A percentile compares a stretch with the other conserved stretches of the same genome.
Conservation (phyloP, 1,140 invertebrate genomes). For the Drosophila kohkoa region DNA sequence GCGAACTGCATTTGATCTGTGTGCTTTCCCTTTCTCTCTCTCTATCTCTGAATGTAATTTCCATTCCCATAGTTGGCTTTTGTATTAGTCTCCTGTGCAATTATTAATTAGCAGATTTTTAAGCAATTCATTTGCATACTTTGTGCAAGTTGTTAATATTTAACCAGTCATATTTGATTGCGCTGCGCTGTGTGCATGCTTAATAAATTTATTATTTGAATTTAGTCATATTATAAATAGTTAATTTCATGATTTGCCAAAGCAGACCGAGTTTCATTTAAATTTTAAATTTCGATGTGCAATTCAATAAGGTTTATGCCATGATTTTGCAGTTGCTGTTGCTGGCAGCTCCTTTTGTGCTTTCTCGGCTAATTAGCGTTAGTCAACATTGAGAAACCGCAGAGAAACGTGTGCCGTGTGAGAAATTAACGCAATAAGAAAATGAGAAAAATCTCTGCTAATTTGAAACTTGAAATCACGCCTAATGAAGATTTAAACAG, state of each 20-base stretch:
- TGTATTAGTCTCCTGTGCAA: constrained; percentile 2
- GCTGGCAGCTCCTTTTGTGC: background rate
- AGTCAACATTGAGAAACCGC: constrained; percentile 49
- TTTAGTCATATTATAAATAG: constrained; percentile 18
- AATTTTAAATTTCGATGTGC: background rate
- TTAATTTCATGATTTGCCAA: constrained; percentile 5
- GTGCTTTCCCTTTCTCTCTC: constrained; percentile 1
- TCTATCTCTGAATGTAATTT: background rate
- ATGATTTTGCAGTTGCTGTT: background rate
- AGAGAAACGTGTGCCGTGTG: constrained; percentile 46
- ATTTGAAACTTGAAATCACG: constrained; percentile 56
- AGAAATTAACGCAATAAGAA: constrained; percentile 47
- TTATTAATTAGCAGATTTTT: constrained; percentile 23
- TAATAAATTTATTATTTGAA: constrained; percentile 31
- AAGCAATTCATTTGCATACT: constrained; percentile 39
- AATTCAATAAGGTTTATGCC: background rate
- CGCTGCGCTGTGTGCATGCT: constrained; percentile 11
- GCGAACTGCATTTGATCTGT: constrained; percentile 52
- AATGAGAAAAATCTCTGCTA: constrained; percentile 43
- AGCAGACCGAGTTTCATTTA: background rate
- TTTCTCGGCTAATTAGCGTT: constrained; percentile 46
- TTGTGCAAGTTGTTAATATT: constrained; percentile 23
- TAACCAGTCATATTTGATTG: constrained; percentile 21
- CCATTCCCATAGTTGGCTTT: background rate
- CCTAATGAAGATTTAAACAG: constrained; percentile 61